These are phyloP conservation scores for Frankliniella intonsa DNA, from an alignment of 2,888 invertebrate genomes.

Conservation along the genomic window DNA sequence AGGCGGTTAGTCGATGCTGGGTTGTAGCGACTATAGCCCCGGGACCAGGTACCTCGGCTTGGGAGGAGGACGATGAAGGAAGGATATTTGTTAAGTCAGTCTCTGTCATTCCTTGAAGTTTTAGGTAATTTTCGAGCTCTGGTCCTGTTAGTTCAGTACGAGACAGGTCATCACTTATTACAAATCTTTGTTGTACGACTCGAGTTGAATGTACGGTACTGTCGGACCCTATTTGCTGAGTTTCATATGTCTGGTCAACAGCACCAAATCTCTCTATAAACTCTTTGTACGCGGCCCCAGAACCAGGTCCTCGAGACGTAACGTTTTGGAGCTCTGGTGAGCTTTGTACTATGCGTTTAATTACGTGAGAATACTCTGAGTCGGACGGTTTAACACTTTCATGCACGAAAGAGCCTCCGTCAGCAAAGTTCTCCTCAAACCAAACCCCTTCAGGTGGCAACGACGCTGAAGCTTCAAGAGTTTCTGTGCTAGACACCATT, in stretches of 20 bases:
- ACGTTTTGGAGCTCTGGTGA: conserved; percentile 52
- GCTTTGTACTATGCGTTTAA: conserved; percentile 50
- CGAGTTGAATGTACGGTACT: conserved; percentile 54
- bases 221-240: conserved; percentile 50
- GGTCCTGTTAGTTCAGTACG: conserved; percentile 38
- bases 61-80: conserved; percentile 30
- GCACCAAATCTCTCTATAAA: conserved; percentile 52
- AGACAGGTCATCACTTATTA: conserved; percentile 44
- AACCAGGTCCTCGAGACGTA: conserved; percentile 53
- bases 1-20: conserved; percentile 37
- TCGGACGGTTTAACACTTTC: conserved; percentile 49
- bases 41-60: conserved; percentile 30
- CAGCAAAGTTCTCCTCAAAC: conserved; percentile 47
- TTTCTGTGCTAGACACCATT: conserved; percentile 72
- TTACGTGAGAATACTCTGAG: conserved; percentile 48
- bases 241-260: conserved; percentile 52
- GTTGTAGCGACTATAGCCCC: conserved; percentile 35
- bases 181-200: conserved; percentile 50
- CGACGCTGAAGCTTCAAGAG: conserved; percentile 53
- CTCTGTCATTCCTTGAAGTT: conserved; percentile 34
- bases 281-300: conserved; percentile 50
- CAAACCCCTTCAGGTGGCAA: conserved; percentile 47
- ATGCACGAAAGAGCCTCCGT: conserved; percentile 48
- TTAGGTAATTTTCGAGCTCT: conserved; percentile 44
- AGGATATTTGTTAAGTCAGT: conserved; percentile 31